Evolutionary conservation across 2,113 vertebrate genomes (phyloP), one percentile per base, ranked within the genome.

Genomic region (Scolopax mira): DNA sequence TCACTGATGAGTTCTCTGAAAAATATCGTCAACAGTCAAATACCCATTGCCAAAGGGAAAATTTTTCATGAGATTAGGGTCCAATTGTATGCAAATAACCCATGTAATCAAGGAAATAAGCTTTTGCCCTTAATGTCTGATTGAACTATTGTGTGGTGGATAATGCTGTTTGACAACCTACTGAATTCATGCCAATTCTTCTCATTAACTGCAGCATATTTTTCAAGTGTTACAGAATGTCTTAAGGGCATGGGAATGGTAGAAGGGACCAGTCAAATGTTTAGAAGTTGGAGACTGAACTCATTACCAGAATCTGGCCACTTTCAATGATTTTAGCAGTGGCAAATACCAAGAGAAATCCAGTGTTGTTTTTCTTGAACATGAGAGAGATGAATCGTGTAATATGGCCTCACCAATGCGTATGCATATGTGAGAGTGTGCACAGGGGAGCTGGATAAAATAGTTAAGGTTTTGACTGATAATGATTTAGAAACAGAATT

Each of bases 81-180:
- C 48, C 12, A 51, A 62, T 18, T 64, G 7, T 37, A 23, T 42
- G 7, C 16, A 79, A 82, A 81, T 67, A 18, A 18, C 41, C 25
- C 27, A 31, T 64, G 25, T 84, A 96, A 96, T 89, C 86, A 96
- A 87, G 93, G 44, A 94, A 89, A 90, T 85, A 58, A 9, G 28
- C 22, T 95, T 89, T 51, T 85, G 35, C 30, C 42, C 16, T 73
- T 94, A 66, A 44, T 72, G 16, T 86, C 55, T 96, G 79, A 95
- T 61, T 91, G 49, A 93, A 91, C 85, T 92, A 88, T 79, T 95
- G 46, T 86, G 21, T 72, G 73, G 31, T 13, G 31, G 60, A 87
- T 96, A 94, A 97, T 64, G 21, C 39, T 95, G 58, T 96, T 95
- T 97, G 96, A 96, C 90, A 96, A 84, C 46, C 57, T 94, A 31